Conservation (phyloP, 37 sponge, comb jelly and placozoan species). For the Ephydatia muelleri region DNA sequence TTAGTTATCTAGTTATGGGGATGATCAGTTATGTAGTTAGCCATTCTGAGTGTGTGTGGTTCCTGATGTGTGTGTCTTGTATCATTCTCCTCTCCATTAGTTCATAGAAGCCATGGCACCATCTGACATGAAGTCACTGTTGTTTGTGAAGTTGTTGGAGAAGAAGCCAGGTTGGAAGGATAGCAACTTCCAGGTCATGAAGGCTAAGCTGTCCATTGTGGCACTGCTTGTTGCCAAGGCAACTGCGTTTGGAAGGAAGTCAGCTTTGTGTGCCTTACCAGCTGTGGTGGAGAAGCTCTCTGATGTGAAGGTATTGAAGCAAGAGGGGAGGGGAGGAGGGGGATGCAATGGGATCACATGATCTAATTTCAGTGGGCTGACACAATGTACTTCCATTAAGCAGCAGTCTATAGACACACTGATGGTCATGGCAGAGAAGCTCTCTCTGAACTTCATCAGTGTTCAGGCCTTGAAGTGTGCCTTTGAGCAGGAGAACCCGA, state of each 20-base stretch:
- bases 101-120: constrained; percentile 57
- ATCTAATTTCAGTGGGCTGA: too few species aligned
- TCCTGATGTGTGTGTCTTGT: too few species aligned
- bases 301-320: constrained; percentile 68
- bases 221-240: constrained; percentile 56
- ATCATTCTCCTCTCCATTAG: background rate
- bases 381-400: too few species aligned
- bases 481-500: constrained; percentile 89
- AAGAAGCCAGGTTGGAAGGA: constrained; percentile 96
- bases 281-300: constrained; percentile 86
- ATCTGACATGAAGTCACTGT: constrained; percentile 72
- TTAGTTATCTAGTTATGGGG: too few species aligned
- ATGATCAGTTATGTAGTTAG: too few species aligned
- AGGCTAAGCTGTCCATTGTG: constrained; percentile 72
- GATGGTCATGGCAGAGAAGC: constrained; percentile 53
- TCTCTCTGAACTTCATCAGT: constrained; percentile 70
- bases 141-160: constrained; percentile 74
- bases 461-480: constrained; percentile 70
- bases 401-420: constrained; percentile 57
- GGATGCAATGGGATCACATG: too few species aligned
- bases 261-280: constrained; percentile 60
- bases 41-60: too few species aligned
- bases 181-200: constrained; percentile 92
- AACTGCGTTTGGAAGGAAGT: constrained; percentile 72
- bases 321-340: too few species aligned